Base-by-base conservation (phyloP, 2,797 vertebrate genomes). In the Clarias laeviceps region DNA sequence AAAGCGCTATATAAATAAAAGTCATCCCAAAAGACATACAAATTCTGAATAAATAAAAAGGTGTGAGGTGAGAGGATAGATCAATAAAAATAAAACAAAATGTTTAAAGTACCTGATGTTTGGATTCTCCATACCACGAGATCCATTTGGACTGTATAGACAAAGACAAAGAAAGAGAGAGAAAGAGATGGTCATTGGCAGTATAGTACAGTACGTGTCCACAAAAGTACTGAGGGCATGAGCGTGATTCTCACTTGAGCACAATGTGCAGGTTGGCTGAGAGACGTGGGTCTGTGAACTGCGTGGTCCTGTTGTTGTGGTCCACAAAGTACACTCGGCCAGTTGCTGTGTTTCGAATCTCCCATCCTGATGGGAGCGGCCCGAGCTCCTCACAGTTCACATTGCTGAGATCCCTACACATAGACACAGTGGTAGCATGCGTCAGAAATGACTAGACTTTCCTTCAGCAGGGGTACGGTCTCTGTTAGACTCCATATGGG, bases 281-380 rank as follows among this genome's bases (percentile, higher is more conserved):
- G 80, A 99, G 97, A 59, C 98, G 96, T 0, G 98, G 98, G 92
- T 99, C 98, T 24, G 98, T 99, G 93, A 99, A 99, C 92, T 99
- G 98, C n/a, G 98, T 99, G 87, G 98, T 99, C 83, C 98, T 96
- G 95, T 99, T 99, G 96, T 99, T 99, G 95, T 99, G 98, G 94
- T 99, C 98, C 85, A 99, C 98, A 83, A 99, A 99, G 93, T 99
- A 99, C 91, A 99, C 97, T 86, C 98, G 96, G 91, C 98, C 98
- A 6, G 98, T 99, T 83, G 98, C 98, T 0, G 98, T 99, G 94
- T 99, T 95, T 2, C 94, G 88, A 62, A 95, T 95, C 91, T 95
- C 94, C 94, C 94, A 95, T 78, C 94, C 95, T 5, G 94, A 94
- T 54, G 94, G 94, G 84, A 99, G 93, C 14, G 97, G 98, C 91